Conservation (phyloP, 2,113 vertebrate genomes). For the Cynocephalus volans region DNA sequence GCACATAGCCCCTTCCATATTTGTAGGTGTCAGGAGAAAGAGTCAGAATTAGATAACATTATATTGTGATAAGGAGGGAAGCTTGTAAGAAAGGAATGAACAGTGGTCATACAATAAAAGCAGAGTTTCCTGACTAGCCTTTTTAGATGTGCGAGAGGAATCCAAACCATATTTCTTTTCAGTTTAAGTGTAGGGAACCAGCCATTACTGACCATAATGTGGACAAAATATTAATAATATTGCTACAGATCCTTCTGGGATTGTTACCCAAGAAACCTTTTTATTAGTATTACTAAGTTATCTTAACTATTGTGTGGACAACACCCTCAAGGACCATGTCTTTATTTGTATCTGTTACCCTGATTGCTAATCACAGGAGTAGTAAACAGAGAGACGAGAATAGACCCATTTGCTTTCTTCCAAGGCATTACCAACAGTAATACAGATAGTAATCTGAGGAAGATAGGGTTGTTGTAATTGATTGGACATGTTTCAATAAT, state of each 20-base stretch:
- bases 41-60: conserved; percentile 56
- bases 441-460: conserved; percentile 37
- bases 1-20: neutral
- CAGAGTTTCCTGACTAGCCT: neutral
- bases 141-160: conserved; percentile 34
- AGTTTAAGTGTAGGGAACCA: neutral
- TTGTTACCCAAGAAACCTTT: neutral
- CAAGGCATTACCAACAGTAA: neutral
- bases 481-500: conserved; percentile 13
- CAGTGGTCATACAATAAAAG: neutral
- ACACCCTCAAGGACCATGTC: neutral
- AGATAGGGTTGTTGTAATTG: conserved; percentile 39
- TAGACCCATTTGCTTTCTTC: conserved; percentile 48
- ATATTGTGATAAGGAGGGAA: conserved; percentile 22
- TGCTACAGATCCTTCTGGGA: neutral
- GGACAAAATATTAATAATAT: conserved; percentile 12
- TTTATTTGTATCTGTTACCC: conserved; percentile 56
- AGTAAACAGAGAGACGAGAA: neutral
- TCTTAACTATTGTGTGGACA: conserved; percentile 6
- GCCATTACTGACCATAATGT: neutral
- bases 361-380: neutral
- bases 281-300: neutral
- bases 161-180: neutral
- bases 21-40: neutral
- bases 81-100: neutral